phyloP scores from a whole-genome alignment of 2,797 vertebrate species.

The Brachyrhaphis roseni region DNA sequence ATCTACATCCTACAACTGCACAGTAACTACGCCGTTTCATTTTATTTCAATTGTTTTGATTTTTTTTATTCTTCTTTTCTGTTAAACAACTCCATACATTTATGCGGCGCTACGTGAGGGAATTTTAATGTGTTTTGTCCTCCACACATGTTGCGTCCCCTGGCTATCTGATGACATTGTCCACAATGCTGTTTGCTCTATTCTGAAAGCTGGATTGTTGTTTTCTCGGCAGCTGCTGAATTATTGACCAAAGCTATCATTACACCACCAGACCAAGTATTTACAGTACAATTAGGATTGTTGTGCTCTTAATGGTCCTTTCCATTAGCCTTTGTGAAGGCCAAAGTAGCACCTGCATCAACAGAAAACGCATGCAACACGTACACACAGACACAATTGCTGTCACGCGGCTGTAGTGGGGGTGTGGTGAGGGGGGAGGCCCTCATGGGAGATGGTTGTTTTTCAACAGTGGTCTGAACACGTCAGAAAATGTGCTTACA shows the following conservation, averaged over 20 bases:
- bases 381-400: conserved; percentile 40
- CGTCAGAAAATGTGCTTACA: conserved; percentile 80
- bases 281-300: conserved; percentile 71
- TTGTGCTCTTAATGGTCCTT: conserved; percentile 67
- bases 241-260: conserved; percentile 75
- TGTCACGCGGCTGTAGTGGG: conserved; percentile 36
- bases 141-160: conserved; percentile 2
- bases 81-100: not conserved
- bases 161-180: conserved; percentile 41
- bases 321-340: conserved; percentile 65
- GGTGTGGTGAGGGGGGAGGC: not conserved
- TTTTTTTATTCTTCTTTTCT: conserved; percentile 26
- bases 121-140: not conserved
- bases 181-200: conserved; percentile 39
- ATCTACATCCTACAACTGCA: conserved; percentile 10
- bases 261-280: conserved; percentile 64
- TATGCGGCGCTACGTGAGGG: not conserved
- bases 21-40: not conserved
- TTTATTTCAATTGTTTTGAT: conserved; percentile 8
- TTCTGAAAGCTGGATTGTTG: conserved; percentile 48
- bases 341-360: conserved; percentile 73
- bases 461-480: conserved; percentile 68
- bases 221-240: conserved; percentile 71
- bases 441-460: conserved; percentile 69
- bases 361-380: conserved; percentile 47